A percentile compares a stretch with the other conserved stretches of the same genome.
Conservation (phyloP, 2,797 vertebrate genomes). For the Spea hammondii region DNA sequence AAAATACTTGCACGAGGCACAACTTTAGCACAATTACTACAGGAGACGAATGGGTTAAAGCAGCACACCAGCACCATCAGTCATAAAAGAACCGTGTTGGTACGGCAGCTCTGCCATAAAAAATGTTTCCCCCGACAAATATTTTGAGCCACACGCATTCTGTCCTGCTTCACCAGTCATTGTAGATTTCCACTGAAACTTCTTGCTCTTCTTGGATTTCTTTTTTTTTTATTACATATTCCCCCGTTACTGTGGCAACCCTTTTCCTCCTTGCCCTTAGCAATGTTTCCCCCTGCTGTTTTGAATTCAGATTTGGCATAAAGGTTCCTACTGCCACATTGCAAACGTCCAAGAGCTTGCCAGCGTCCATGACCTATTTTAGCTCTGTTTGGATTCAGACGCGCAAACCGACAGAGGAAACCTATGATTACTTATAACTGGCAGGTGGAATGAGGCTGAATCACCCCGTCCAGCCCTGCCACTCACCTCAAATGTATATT, state of each 20-base stretch:
- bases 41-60: too few relatives aligned
- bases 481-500: neutral
- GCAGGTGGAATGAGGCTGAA: constrained; percentile 32
- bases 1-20: too few relatives aligned
- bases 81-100: constrained; percentile 3
- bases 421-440: neutral
- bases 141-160: constrained; percentile 18
- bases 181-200: constrained; percentile 49
- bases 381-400: constrained; percentile 29
- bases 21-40: too few relatives aligned
- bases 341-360: constrained; percentile 48
- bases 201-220: constrained; percentile 16
- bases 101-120: neutral
- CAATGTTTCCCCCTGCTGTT: constrained; percentile 44
- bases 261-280: constrained; percentile 43
- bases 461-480: constrained; percentile 13
- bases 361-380: constrained; percentile 46
- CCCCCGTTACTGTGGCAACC: constrained; percentile 23
- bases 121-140: constrained; percentile 27
- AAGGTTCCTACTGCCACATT: constrained; percentile 48
- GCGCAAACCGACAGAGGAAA: constrained; percentile 22
- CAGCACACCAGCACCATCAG: neutral
- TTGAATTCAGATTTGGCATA: constrained; percentile 46
- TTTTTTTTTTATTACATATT: constrained; percentile 38
- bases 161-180: constrained; percentile 26